Conservation (phyloP, 2,113 vertebrate species). For the Apteryx owenii region DNA sequence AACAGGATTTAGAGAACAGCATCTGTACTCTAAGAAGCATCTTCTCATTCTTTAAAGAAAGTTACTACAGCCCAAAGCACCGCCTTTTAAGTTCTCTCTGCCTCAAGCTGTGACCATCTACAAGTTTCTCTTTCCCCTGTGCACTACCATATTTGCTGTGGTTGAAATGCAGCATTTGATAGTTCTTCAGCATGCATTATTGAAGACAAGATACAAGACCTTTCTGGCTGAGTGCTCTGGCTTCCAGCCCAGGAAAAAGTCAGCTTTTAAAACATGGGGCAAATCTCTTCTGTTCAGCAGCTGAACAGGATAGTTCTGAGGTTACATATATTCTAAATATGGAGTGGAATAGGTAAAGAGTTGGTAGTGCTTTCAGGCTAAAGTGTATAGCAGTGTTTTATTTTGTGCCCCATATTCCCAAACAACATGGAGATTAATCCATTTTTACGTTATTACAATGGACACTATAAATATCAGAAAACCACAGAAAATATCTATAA, state of each 20-base stretch:
- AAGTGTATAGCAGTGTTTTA: neutral
- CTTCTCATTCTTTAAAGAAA: neutral
- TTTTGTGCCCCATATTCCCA: neutral
- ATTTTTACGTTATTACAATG: neutral
- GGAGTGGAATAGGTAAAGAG: neutral
- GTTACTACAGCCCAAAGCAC: neutral
- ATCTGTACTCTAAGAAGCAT: neutral
- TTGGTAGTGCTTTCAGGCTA: neutral
- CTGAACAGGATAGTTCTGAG: neutral
- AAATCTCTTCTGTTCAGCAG: conserved; percentile 17
- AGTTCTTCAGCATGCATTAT: conserved; percentile 8
- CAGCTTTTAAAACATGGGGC: neutral
- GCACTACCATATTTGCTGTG: neutral
- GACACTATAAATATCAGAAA: neutral
- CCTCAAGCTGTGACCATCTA: neutral
- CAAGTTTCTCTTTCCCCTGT: neutral
- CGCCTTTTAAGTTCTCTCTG: neutral
- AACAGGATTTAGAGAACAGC: neutral
- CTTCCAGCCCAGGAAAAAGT: neutral
- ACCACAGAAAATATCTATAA: neutral
- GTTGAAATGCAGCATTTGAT: neutral
- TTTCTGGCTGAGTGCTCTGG: conserved; percentile 23
- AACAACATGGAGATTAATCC: neutral
- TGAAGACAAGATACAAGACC: conserved; percentile 20
- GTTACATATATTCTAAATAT: neutral